phyloP scores from a whole-genome alignment of 37 sponge, comb jelly and placozoan species.

The Halisarca cf. caerulea region DNA sequence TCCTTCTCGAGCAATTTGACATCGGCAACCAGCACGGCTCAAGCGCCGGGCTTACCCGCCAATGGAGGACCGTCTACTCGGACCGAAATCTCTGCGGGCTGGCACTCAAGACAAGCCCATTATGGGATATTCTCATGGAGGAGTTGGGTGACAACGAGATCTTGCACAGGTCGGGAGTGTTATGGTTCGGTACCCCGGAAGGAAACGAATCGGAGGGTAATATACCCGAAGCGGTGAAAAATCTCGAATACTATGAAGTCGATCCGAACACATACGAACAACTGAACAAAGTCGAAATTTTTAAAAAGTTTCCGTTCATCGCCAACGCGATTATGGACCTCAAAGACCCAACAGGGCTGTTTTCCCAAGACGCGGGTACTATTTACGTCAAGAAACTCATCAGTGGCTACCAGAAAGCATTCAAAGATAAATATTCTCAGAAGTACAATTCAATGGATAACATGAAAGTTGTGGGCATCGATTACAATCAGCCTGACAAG shows the following conservation, averaged over 20 bases:
- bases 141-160: background rate
- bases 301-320: constrained; percentile 38
- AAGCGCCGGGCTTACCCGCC: constrained; percentile 30
- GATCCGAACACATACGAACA: background rate
- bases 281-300: background rate
- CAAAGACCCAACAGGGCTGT: background rate
- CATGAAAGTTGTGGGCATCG: background rate
- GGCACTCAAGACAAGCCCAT: constrained; percentile 20
- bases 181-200: constrained; percentile 32
- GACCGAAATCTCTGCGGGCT: constrained; percentile 4
- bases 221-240: constrained; percentile 12
- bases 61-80: constrained; percentile 40
- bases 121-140: constrained; percentile 24
- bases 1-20: constrained; percentile 28
- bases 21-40: constrained; percentile 21
- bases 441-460: background rate
- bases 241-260: background rate
- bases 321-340: background rate
- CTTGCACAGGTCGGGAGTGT: constrained; percentile 18
- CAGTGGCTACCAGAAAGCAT: background rate
- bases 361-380: constrained; percentile 4
- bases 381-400: constrained; percentile 18
- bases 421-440: background rate
- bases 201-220: constrained; percentile 19
- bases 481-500: constrained; percentile 1